A percentile compares a stretch with the other conserved stretches of the same genome.
These are phyloP conservation scores for Drusus annulatus DNA, from an alignment of 1,140 invertebrate species.

Conservation along the genomic window DNA sequence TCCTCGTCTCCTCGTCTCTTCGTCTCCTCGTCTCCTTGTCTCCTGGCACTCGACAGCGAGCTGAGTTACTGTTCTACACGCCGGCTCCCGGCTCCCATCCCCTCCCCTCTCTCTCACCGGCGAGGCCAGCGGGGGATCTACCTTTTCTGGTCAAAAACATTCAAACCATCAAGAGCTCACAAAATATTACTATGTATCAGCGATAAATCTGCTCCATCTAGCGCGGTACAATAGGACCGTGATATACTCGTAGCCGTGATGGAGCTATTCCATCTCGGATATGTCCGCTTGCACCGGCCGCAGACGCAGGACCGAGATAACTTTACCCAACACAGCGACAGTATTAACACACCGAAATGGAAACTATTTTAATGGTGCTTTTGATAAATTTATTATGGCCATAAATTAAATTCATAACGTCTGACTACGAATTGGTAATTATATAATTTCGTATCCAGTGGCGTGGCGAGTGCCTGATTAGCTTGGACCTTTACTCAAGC, in stretches of 20 bases:
- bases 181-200: constrained; percentile 44
- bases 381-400: constrained; percentile 24
- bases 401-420: constrained; percentile 11
- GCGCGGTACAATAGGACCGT: constrained; percentile 13
- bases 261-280: neutral
- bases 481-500: too few species aligned
- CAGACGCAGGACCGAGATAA: neutral
- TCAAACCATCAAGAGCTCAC: constrained; percentile 38
- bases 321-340: neutral
- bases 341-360: constrained; percentile 10
- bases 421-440: neutral
- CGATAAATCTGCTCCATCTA: constrained; percentile 47
- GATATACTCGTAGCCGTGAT: constrained; percentile 33
- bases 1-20: constrained; percentile 31
- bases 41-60: constrained; percentile 12
- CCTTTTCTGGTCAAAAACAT: constrained; percentile 39
- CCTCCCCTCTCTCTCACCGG: constrained; percentile 1
- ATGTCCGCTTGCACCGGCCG: neutral
- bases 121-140: constrained; percentile 33
- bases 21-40: constrained; percentile 26
- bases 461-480: too few species aligned
- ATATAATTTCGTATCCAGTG: neutral
- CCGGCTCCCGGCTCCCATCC: constrained; percentile 19
- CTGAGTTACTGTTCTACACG: constrained; percentile 1
- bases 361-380: constrained; percentile 31